Evolutionary conservation across 2,888 invertebrate genomes (phyloP).

Genomic region (Lymantria dispar): DNA sequence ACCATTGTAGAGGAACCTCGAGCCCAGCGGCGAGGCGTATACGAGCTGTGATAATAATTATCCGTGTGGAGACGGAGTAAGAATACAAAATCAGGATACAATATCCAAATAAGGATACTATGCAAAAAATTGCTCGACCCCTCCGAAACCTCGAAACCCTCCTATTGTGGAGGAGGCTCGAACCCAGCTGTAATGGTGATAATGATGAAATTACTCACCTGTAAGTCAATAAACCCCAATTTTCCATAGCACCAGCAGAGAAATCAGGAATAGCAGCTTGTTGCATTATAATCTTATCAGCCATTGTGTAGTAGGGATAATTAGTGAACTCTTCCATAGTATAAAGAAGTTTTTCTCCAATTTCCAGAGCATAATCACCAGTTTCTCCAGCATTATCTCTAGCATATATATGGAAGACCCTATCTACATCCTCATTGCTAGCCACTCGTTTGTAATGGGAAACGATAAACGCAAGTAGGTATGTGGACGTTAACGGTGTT

Average conservation of each 20-base stretch:
- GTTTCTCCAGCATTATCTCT: conserved; percentile 60
- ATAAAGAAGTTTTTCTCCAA: conserved; percentile 69
- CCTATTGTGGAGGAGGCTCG: too few relatives aligned
- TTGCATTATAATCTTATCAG: conserved; percentile 78
- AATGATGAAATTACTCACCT: conserved; percentile 72
- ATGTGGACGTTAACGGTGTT: conserved; percentile 89
- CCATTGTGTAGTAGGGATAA: conserved; percentile 76
- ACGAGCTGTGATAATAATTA: too few relatives aligned
- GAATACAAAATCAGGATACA: too few relatives aligned
- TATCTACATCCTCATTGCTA: conserved; percentile 25
- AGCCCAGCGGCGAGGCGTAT: too few relatives aligned
- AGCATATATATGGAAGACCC: conserved; percentile 70
- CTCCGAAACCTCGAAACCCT: too few relatives aligned
- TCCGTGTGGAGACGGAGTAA: too few relatives aligned
- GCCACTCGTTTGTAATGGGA: conserved; percentile 84
- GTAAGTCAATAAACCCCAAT: conserved; percentile 92
- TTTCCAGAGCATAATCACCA: conserved; percentile 68
- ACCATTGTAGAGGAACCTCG: too few relatives aligned
- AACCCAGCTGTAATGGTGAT: too few relatives aligned
- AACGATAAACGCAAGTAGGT: conserved; percentile 92
- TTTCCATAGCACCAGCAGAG: conserved; percentile 91
- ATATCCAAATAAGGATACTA: too few relatives aligned
- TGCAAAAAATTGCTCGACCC: too few relatives aligned
- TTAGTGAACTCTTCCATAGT: conserved; percentile 83
- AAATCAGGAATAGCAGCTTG: conserved; percentile 91